Conservation (phyloP, 2,113 vertebrate genomes). For the Pelecanus crispus region DNA sequence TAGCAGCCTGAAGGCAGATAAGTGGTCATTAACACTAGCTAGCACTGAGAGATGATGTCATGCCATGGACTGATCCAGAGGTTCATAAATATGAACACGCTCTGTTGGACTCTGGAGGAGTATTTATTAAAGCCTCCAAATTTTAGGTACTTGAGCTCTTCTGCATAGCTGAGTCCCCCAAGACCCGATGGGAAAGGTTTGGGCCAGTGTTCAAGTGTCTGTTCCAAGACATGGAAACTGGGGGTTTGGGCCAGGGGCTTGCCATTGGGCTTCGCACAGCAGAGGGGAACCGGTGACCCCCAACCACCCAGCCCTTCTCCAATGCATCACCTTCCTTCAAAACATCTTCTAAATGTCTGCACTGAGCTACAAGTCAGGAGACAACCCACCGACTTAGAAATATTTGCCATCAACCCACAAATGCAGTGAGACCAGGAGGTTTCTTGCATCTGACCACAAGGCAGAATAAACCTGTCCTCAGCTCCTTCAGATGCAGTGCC, state of each 20-base stretch:
- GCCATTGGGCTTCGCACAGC: fast-evolving
- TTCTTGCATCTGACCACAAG: not conserved
- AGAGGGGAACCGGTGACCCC: not conserved
- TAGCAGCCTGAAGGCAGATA: not conserved
- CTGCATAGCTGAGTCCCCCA: fast-evolving
- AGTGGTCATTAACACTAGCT: not conserved
- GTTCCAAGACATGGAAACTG: not conserved
- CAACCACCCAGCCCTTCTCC: not conserved
- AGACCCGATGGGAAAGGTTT: not conserved
- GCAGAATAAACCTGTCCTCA: not conserved
- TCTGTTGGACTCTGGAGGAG: not conserved
- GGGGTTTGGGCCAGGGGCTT: too few relatives aligned
- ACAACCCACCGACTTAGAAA: not conserved
- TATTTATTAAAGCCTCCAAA: not conserved
- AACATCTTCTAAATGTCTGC: not conserved
- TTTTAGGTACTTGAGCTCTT: not conserved
- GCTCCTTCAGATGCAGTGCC: not conserved
- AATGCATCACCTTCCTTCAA: not conserved
- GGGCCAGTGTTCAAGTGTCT: fast-evolving
- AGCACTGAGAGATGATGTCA: not conserved
- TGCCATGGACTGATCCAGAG: not conserved
- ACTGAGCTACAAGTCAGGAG: not conserved
- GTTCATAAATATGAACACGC: not conserved
- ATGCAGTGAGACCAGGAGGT: not conserved
- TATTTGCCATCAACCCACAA: not conserved